Base-by-base conservation (phyloP, 2,113 vertebrate species). In the Apodemus speciosus region DNA sequence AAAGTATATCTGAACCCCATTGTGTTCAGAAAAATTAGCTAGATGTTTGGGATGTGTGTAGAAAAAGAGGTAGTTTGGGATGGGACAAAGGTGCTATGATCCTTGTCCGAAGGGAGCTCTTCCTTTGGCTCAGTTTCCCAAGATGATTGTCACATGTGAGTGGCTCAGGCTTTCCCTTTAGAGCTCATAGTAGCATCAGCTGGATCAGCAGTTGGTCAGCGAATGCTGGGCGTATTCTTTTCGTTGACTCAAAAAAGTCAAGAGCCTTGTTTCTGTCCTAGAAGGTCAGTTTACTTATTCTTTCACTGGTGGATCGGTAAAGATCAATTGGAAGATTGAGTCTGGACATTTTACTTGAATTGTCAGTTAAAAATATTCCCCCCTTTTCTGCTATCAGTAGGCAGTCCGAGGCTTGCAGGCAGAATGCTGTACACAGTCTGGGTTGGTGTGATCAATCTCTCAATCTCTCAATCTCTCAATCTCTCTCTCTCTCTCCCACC, bases 221-320 rank as follows among this genome's bases (percentile, higher is more conserved):
- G 40, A 69, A 58, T 8, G 18, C 14, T 7, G 9, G 16, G 8
- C 43, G 75, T 88, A 49, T 14, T 53, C 40, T 81, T 80, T 77
- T 81, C 20, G 79, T 35, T 73, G 85, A 75, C 16, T 27, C 88
- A 76, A 86, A 60, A 87, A 85, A 93, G 49, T 51, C 38, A 89
- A 66, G 56, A 96, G 58, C 88, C 81, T 91, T 58, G 46, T 80
- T 92, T 93, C 75, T 75, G 20, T 83, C 91, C 53, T 58, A 60
- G 88, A 90, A 94, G 66, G 88, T 92, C 23, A 40, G 83, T 77
- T 90, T 88, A 69, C 88, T 94, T 87, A 58, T 96, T 95, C 49
- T 66, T 96, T 83, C 75, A 88, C 40, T 71, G 68, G 84, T 88
- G 80, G 43, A 66, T 93, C 6, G 9, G 30, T 87, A 79, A 89